Evolutionary conservation across 2,888 invertebrate species (phyloP), one percentile per base, ranked within the genome.

Genomic region (Nomada fucata): DNA sequence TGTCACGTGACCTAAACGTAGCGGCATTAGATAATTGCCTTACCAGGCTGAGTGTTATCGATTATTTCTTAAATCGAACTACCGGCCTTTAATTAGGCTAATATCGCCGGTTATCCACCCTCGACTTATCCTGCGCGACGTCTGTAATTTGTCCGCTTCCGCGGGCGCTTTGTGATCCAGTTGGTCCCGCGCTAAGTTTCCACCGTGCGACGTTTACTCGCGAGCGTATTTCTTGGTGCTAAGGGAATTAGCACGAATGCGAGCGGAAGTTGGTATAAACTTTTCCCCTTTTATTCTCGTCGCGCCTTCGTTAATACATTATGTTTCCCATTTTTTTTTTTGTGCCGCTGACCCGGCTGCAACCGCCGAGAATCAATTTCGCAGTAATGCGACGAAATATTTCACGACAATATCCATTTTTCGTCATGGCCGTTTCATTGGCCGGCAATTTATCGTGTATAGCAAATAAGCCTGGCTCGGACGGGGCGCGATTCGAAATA

Each of bases 1-100:
- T 76, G 76, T 55, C 75, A 68, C 80, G 72, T 72, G 79, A 82
- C 80, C 79, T 73, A 44, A 29, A 36, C 18, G 59, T 20, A 44
- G 47, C n/a, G 75, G 75, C 79, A 82, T 84, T 85, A 74, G 83
- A 55, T 85, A 85, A 87, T 87, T 84, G 79, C 81, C 77, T 85
- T 70, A 71, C 52, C 26, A 29, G 9, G 20, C n/a, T 13, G 55
- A 42, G 23, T 4, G 52, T 42, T 67, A 83, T 79, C 75, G 82
- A 82, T 82, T 79, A 70, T 76, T 75, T 73, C n/a, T 65, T 55
- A 52, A 72, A 72, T 81, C 64, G 76, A 76, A 76, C 65, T 36
- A 57, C 20, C 65, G 57, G 52, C 64, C 82, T 81, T 77, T 81
- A 83, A 82, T 82, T 73, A 81, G 65, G 52, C 15, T 55, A 65